Conservation (phyloP, 2,888 invertebrate species). For the Leptinotarsa rubiginosa region DNA sequence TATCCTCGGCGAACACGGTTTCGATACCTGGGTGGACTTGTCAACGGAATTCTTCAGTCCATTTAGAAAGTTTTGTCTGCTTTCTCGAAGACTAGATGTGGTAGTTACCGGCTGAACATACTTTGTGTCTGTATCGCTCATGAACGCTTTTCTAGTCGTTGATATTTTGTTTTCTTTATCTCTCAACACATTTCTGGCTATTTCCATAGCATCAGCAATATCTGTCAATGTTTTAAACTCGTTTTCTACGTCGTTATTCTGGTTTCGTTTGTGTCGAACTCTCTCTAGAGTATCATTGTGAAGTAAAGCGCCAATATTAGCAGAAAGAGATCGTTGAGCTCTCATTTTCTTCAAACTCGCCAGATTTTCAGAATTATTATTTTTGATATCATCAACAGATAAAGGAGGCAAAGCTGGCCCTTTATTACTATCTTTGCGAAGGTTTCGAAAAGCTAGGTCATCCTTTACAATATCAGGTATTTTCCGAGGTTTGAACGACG, state of each 20-base stretch:
- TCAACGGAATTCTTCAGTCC: conserved; percentile 53
- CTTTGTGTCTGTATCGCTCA: conserved; percentile 63
- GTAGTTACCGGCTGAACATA: conserved; percentile 44
- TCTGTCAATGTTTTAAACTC: conserved; percentile 61
- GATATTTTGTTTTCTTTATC: conserved; percentile 63
- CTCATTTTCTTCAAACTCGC: conserved; percentile 78
- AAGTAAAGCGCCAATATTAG: conserved; percentile 84
- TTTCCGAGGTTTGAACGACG: conserved; percentile 74
- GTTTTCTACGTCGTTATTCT: conserved; percentile 50
- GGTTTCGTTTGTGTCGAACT: conserved; percentile 40
- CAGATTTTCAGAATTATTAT: conserved; percentile 66
- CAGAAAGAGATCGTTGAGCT: conserved; percentile 85
- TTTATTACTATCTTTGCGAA: conserved; percentile 82
- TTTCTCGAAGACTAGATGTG: conserved; percentile 62
- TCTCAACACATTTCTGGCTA: conserved; percentile 64
- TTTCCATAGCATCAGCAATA: conserved; percentile 66
- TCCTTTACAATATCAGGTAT: conserved; percentile 88
- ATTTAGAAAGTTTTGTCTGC: conserved; percentile 60
- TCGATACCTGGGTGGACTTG: conserved; percentile 42
- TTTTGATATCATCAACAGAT: conserved; percentile 67
- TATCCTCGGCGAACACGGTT: conserved; percentile 43
- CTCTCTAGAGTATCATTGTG: conserved; percentile 71
- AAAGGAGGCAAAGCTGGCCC: conserved; percentile 65
- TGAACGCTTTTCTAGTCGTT: conserved; percentile 60
- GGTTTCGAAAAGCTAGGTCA: conserved; percentile 86